Evolutionary conservation across 1,140 invertebrate genomes (phyloP), one percentile per base, ranked within the genome.

Genomic region (Homarus americanus): DNA sequence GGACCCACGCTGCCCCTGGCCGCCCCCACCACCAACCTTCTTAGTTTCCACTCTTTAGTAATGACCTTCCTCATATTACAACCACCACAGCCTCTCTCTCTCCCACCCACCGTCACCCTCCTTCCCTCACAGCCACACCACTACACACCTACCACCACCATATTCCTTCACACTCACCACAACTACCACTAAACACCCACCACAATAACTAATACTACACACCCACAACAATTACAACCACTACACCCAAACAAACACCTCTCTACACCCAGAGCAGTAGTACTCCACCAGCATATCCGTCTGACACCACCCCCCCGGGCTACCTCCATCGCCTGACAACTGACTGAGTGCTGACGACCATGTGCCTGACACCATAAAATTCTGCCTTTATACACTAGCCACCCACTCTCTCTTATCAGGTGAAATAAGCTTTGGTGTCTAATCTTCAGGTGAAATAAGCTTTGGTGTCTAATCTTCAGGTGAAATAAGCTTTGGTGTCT

Each of bases 11-110:
- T 63, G 53, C 49, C 49, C 17, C 82, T 69, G 5, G 9, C 44
- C 82, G 24, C 53, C 79, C 32, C 82, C 82, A 69, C 82, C 34
- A 69, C 82, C 82, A 83, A 69, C 53, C 82, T 66, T 83, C 82
- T 83, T 83, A 83, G 63, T 83, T 83, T 83, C 58, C 32, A 83
- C 82, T 83, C 82, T 82, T 82, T 41, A 83, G 82, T 83, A 83
- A 83, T 40, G 82, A 83, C 82, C 82, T 69, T 83, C 82, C 63
- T 83, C 53, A 83, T 69, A 41, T 66, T 83, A 83, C 82, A 32
- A n/a, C 82, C 63, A n/a, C 82, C 58, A 32, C 58, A 40, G 24
- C 58, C 44, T 15, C 58, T 49, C 28, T 38, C 79, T 32, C 79
- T 82, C 44, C 28, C 79, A n/a, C 41, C n/a, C n/a, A 28, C 53